phyloP scores from a whole-genome alignment of 2,797 vertebrate genomes.

The Cossypha dichroa region DNA sequence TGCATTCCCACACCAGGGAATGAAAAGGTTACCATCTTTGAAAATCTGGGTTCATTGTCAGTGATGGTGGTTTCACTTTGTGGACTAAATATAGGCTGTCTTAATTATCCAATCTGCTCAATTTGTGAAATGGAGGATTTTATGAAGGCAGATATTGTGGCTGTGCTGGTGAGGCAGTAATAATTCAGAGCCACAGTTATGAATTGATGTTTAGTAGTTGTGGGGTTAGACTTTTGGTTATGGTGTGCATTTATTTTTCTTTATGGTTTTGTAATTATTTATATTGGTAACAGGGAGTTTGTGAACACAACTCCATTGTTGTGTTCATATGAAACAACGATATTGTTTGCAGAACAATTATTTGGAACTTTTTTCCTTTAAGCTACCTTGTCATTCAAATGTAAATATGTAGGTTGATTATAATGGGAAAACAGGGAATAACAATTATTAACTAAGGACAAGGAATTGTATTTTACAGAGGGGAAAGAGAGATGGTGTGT shows the following conservation, averaged over 20 bases:
- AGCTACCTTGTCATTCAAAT: background rate
- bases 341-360: conserved; percentile 2
- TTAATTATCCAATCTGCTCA: conserved; percentile 2
- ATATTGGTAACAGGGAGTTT: background rate
- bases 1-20: fast-evolving
- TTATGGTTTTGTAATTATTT: conserved; percentile 35
- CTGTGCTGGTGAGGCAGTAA: background rate
- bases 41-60: background rate
- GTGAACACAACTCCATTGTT: background rate
- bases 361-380: background rate
- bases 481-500: background rate
- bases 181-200: conserved; percentile 26
- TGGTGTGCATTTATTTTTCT: background rate
- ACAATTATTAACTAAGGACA: background rate
- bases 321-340: background rate
- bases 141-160: background rate
- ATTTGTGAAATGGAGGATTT: background rate
- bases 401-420: background rate
- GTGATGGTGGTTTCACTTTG: conserved; percentile 9
- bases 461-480: background rate
- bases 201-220: background rate
- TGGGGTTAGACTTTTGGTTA: background rate
- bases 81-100: background rate
- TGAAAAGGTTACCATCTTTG: background rate
- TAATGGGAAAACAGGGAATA: background rate